Percentiles rank a stretch among this genome's conserved stretches.
Conservation (phyloP, 1,140 invertebrate species). For the Apis laboriosa region DNA sequence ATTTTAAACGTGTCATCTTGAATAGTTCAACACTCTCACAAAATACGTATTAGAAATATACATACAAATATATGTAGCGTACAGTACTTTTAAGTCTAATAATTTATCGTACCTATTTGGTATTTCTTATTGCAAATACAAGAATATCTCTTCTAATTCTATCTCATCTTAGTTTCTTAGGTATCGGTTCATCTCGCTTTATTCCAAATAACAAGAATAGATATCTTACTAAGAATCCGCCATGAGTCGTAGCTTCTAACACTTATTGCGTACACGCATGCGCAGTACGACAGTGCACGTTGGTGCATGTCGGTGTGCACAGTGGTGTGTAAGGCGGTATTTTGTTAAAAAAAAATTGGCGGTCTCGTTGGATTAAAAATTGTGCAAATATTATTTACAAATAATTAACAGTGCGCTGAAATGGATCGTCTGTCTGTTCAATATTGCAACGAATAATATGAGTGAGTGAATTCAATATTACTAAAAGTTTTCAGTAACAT, state of each 20-base stretch:
- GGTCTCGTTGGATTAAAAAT: slow-evolving; percentile 42
- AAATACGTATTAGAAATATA: slow-evolving; percentile 20
- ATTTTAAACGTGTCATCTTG: slow-evolving; percentile 7
- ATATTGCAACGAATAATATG: slow-evolving; percentile 33
- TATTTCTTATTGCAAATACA: slow-evolving; percentile 30
- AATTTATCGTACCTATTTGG: slow-evolving; percentile 29
- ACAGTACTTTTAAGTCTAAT: slow-evolving; percentile 13
- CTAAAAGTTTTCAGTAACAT: slow-evolving; percentile 59
- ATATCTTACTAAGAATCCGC: slow-evolving; percentile 50
- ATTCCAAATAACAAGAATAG: slow-evolving; percentile 41
- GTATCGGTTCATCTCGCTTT: slow-evolving; percentile 28
- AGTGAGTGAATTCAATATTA: slow-evolving; percentile 50
- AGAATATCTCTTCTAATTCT: slow-evolving; percentile 48
- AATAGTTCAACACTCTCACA: not conserved
- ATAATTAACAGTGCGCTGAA: slow-evolving; percentile 5
- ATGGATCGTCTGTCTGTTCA: not conserved
- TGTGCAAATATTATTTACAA: slow-evolving; percentile 21
- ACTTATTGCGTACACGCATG: slow-evolving; percentile 39
- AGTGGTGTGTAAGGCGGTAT: slow-evolving; percentile 54
- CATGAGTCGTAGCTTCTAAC: slow-evolving; percentile 31
- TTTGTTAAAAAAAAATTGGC: slow-evolving; percentile 48
- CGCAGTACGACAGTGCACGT: slow-evolving; percentile 43
- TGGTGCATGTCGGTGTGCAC: slow-evolving; percentile 50
- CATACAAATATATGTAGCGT: not conserved
- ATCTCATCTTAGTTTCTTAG: slow-evolving; percentile 31